Percentiles rank a stretch among this genome's conserved stretches.
Evolutionary conservation across 2,797 vertebrate genomes (phyloP).

Genomic region (Taenioides sp.): DNA sequence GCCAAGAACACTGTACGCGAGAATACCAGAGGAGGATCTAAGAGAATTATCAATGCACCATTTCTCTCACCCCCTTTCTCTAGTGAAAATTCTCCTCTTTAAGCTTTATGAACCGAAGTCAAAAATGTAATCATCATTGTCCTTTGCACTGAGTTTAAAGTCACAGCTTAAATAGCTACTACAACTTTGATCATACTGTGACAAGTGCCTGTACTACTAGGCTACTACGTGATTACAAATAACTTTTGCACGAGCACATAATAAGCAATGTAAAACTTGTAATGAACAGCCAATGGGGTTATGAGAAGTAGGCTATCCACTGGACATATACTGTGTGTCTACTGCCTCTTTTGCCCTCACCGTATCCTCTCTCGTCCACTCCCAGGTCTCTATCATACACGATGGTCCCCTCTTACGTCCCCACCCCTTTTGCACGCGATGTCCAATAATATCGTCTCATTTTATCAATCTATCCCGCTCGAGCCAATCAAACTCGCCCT

Average conservation of each 20-base stretch:
- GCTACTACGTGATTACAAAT: not conserved
- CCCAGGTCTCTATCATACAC: constrained; percentile 36
- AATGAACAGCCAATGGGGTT: constrained; percentile 36
- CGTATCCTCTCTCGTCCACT: constrained; percentile 49
- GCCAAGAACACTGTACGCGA: constrained; percentile 61
- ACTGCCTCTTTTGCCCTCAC: constrained; percentile 46
- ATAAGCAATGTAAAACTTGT: constrained; percentile 30
- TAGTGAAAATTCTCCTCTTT: constrained; percentile 65
- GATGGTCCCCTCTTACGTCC: constrained; percentile 16
- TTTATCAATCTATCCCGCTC: constrained; percentile 66
- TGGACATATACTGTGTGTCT: constrained; percentile 67
- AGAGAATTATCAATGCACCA: constrained; percentile 78
- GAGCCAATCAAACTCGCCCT: constrained; percentile 64
- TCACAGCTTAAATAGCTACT: constrained; percentile 9
- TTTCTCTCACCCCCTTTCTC: constrained; percentile 61
- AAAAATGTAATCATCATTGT: constrained; percentile 14
- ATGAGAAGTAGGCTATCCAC: constrained; percentile 37
- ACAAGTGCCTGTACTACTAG: not conserved
- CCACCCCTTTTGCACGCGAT: not conserved
- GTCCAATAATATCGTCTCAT: constrained; percentile 59
- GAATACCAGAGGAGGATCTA: constrained; percentile 63
- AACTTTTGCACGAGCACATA: constrained; percentile 39
- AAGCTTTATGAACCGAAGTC: constrained; percentile 50
- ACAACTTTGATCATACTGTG: constrained; percentile 17
- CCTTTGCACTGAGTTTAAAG: not conserved